Evolutionary conservation across 2,888 invertebrate genomes (phyloP).

Genomic region (Apamea epomidion): DNA sequence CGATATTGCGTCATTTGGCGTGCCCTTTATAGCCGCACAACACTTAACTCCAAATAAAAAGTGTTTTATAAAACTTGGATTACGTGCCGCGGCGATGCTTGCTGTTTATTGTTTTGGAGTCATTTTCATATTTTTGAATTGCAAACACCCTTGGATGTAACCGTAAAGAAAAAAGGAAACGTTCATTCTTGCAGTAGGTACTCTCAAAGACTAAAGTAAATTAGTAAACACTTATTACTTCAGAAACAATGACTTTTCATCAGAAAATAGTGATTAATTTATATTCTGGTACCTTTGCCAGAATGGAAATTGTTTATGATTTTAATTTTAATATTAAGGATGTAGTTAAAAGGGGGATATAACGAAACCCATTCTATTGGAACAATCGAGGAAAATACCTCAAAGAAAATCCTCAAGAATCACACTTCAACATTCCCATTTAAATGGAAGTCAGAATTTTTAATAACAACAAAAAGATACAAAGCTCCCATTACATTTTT

Average conservation of each 20-base stretch:
- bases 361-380: not conserved
- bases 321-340: not conserved
- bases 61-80: conserved; percentile 84
- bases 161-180: not conserved
- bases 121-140: conserved; percentile 64
- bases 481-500: conserved; percentile 68
- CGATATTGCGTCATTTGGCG: conserved; percentile 86
- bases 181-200: not conserved
- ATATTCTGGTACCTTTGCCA: not conserved
- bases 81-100: conserved; percentile 70
- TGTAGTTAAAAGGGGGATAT: not conserved
- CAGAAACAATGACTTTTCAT: not conserved
- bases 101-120: conserved; percentile 66
- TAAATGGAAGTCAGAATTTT: conserved; percentile 67
- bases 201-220: conserved; percentile 2
- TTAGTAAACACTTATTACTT: not conserved
- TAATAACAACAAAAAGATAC: conserved; percentile 66
- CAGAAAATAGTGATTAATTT: not conserved
- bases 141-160: conserved; percentile 35
- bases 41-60: conserved; percentile 87
- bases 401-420: conserved; percentile 5
- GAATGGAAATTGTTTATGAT: not conserved
- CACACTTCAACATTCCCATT: conserved; percentile 33
- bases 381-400: not conserved
- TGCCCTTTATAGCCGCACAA: conserved; percentile 85